These are phyloP conservation scores for Dermatemys mawii DNA, from an alignment of 2,113 vertebrate species.

Conservation along the genomic window DNA sequence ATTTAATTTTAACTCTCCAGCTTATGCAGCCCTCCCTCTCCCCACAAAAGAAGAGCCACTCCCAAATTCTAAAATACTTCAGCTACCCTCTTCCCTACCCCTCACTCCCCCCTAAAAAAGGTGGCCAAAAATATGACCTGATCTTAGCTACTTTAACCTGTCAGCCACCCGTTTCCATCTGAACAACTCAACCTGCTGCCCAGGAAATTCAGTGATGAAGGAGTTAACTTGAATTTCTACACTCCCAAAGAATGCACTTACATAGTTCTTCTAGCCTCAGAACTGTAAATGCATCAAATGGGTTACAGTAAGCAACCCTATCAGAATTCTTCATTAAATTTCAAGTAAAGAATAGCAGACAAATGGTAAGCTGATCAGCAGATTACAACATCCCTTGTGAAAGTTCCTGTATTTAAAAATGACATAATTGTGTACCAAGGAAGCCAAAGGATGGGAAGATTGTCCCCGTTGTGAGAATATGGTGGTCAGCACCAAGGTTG, in stretches of 20 bases:
- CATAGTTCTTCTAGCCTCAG: background rate
- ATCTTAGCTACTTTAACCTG: background rate
- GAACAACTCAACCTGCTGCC: fast-evolving
- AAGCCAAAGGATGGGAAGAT: background rate
- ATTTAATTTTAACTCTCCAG: background rate
- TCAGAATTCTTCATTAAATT: background rate
- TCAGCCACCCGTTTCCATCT: background rate
- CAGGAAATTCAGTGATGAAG: background rate
- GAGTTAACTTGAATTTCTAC: background rate
- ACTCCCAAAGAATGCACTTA: background rate
- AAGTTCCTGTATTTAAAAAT: background rate
- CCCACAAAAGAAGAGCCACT: background rate
- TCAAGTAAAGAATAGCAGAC: background rate
- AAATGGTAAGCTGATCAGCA: background rate
- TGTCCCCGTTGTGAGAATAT: background rate
- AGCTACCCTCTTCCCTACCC: background rate
- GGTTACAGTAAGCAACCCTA: background rate
- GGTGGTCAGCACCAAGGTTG: fast-evolving
- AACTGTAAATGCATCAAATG: background rate
- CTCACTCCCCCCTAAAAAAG: background rate
- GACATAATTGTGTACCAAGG: background rate
- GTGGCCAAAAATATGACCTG: background rate
- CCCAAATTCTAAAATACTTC: background rate
- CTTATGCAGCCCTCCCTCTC: background rate
- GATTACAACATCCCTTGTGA: background rate